phyloP scores from a whole-genome alignment of 2,113 vertebrate genomes.

The Pseudois nayaur region DNA sequence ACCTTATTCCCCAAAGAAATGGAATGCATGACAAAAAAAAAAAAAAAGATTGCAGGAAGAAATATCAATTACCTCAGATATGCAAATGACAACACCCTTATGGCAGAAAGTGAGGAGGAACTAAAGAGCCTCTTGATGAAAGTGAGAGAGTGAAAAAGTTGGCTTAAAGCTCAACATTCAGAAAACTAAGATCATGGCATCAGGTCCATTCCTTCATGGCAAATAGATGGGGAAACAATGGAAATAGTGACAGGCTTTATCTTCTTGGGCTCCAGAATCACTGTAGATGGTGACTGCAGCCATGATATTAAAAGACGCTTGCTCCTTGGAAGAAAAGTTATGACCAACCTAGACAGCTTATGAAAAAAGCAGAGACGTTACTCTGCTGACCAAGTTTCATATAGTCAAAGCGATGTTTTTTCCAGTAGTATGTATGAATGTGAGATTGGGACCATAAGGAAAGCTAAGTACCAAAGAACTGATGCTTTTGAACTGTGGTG shows the following conservation, averaged over 20 bases:
- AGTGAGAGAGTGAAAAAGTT: background rate
- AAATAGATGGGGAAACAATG: background rate
- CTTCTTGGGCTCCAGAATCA: background rate
- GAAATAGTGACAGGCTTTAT: background rate
- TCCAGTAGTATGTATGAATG: background rate
- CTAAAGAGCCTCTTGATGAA: background rate
- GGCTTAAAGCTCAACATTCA: background rate
- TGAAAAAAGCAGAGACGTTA: background rate
- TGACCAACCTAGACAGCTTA: background rate
- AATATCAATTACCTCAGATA: background rate
- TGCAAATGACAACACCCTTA: background rate
- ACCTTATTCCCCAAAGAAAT: conserved; percentile 18
- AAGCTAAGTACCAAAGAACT: background rate
- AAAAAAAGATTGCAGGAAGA: background rate
- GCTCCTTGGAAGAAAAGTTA: background rate
- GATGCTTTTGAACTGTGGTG: background rate
- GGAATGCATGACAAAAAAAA: background rate
- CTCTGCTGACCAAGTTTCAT: background rate
- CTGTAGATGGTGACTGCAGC: background rate
- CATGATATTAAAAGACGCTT: background rate
- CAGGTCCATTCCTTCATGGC: background rate
- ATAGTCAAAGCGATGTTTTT: background rate
- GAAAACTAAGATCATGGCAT: background rate
- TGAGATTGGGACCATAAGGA: background rate
- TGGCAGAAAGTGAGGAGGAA: background rate